Conservation (phyloP, 2,888 invertebrate species). For the Sthenelais limicola region DNA sequence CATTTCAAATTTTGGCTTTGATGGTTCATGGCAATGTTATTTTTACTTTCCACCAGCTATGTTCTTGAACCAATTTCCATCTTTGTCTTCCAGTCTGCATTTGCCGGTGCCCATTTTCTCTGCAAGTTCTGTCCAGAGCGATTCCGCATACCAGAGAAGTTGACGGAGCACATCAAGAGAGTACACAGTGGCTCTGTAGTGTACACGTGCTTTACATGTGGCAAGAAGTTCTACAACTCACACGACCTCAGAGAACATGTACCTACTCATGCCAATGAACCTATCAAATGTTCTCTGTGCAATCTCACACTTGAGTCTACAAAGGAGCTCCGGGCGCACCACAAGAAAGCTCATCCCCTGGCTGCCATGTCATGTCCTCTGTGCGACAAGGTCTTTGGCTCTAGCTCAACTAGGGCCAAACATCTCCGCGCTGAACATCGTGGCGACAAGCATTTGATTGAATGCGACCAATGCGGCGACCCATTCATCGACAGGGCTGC, state of each 20-base stretch:
- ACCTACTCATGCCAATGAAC: constrained; percentile 18
- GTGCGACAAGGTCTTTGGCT: constrained; percentile 19
- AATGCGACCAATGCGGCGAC: constrained; percentile 21
- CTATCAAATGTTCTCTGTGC: constrained; percentile 26
- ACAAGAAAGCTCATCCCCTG: constrained; percentile 18
- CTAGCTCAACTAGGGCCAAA: constrained; percentile 1
- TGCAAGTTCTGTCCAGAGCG: constrained; percentile 11
- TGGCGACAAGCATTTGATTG: background rate
- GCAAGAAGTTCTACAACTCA: constrained; percentile 24
- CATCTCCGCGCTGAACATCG: constrained; percentile 13
- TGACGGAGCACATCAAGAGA: constrained; percentile 20
- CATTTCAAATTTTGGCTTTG: too few relatives aligned
- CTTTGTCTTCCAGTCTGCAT: too few relatives aligned
- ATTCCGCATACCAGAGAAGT: constrained; percentile 23
- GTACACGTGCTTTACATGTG: constrained; percentile 30
- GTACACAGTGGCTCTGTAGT: constrained; percentile 26
- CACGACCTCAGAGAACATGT: constrained; percentile 28
- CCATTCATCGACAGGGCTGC: constrained; percentile 9
- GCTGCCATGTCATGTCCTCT: background rate
- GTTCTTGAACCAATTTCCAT: too few relatives aligned
- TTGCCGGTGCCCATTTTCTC: constrained; percentile 14
- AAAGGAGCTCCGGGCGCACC: constrained; percentile 16
- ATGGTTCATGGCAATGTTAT: too few relatives aligned
- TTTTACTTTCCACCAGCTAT: too few relatives aligned
- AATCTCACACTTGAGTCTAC: constrained; percentile 3